Evolutionary conservation across 2,888 invertebrate species (phyloP).

Genomic region (Malacosoma neustria): DNA sequence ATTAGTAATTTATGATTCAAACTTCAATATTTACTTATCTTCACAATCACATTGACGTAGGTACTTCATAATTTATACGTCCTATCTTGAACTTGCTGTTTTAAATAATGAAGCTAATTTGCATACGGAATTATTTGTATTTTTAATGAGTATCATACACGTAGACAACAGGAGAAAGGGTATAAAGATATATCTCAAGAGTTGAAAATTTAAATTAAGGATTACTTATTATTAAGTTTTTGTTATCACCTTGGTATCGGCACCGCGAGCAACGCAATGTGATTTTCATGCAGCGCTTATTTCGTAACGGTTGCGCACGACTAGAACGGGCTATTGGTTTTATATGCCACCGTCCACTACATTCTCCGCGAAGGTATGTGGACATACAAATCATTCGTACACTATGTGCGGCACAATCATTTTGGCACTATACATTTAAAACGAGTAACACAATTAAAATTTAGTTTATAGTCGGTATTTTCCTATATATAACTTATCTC

Average conservation of each 20-base stretch:
- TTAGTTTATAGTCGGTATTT: constrained; percentile 39
- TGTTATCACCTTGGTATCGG: constrained; percentile 18
- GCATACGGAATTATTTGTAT: too few species aligned
- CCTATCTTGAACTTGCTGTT: too few species aligned
- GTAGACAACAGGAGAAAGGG: too few species aligned
- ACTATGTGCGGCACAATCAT: neutral
- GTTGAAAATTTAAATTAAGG: too few species aligned
- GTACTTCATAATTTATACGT: too few species aligned
- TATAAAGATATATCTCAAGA: too few species aligned
- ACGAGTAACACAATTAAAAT: constrained; percentile 7
- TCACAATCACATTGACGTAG: too few species aligned
- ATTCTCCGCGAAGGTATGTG: constrained; percentile 24
- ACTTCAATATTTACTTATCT: too few species aligned
- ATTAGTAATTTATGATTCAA: too few species aligned
- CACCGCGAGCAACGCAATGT: constrained; percentile 29
- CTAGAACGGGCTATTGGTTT: constrained; percentile 68
- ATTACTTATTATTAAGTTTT: constrained; percentile 11
- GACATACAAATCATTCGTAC: constrained; percentile 7
- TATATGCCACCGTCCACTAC: constrained; percentile 47
- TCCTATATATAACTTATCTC: constrained; percentile 62
- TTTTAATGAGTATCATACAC: too few species aligned
- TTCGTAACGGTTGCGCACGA: constrained; percentile 71
- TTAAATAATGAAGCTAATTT: too few species aligned
- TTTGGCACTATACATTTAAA: neutral
- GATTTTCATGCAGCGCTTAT: constrained; percentile 69